phyloP scores from a whole-genome alignment of 1,140 invertebrate genomes.

The Contarinia nasturtii region DNA sequence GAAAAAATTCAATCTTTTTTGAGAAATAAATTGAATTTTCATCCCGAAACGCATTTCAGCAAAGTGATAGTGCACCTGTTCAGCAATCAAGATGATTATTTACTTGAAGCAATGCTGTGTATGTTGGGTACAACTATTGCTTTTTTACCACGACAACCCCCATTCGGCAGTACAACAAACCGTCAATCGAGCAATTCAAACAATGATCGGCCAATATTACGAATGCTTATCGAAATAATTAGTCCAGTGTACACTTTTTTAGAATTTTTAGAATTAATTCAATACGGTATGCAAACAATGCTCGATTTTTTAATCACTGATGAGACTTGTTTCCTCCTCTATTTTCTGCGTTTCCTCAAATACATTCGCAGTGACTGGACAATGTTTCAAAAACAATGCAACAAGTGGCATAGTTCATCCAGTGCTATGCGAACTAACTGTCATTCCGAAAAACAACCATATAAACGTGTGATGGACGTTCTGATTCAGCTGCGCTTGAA shows the following conservation, averaged over 20 bases:
- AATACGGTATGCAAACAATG: slow-evolving; percentile 61
- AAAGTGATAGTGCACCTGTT: slow-evolving; percentile 78
- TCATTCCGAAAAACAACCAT: too few species aligned
- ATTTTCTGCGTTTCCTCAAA: slow-evolving; percentile 68
- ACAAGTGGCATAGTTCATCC: slow-evolving; percentile 29
- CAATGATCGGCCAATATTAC: too few species aligned
- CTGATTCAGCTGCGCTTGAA: slow-evolving; percentile 59
- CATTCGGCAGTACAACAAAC: slow-evolving; percentile 26
- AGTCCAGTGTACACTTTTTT: slow-evolving; percentile 68
- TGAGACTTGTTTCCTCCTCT: slow-evolving; percentile 77
- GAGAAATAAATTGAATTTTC: slow-evolving; percentile 60
- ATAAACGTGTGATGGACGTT: slow-evolving; percentile 63
- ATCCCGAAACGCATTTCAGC: slow-evolving; percentile 68
- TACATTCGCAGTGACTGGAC: slow-evolving; percentile 68
- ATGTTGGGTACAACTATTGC: slow-evolving; percentile 71
- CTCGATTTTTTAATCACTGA: slow-evolving; percentile 77
- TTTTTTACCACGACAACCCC: slow-evolving; percentile 58
- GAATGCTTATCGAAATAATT: slow-evolving; percentile 55
- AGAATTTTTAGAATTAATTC: slow-evolving; percentile 64
- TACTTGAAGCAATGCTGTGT: slow-evolving; percentile 85
- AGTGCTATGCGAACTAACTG: slow-evolving; percentile 30
- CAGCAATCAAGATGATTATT: slow-evolving; percentile 74
- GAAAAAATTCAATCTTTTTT: slow-evolving; percentile 65
- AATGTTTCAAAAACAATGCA: slow-evolving; percentile 59
- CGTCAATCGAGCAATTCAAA: not conserved